These are phyloP conservation scores for Anabas testudineus DNA, from an alignment of 2,797 vertebrate genomes.

Conservation along the genomic window DNA sequence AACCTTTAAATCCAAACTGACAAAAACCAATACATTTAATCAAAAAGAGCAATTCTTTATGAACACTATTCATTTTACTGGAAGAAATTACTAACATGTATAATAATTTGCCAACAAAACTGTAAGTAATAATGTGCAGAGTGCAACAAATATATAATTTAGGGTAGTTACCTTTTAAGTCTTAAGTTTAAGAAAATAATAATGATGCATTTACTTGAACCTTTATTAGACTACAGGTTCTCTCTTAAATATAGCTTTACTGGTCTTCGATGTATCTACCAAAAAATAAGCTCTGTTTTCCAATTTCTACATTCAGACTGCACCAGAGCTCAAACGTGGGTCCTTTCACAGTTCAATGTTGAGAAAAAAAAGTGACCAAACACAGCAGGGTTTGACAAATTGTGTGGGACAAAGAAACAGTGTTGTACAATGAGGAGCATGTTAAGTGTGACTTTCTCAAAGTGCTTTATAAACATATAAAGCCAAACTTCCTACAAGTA, in stretches of 20 bases:
- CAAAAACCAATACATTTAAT: too few relatives aligned
- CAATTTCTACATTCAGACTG: constrained; percentile 26
- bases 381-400: constrained; percentile 23
- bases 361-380: constrained; percentile 40
- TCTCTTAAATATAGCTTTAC: not conserved
- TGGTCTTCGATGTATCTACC: not conserved
- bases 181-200: not conserved
- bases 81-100: too few relatives aligned
- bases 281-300: constrained; percentile 12
- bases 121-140: too few relatives aligned
- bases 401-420: constrained; percentile 44
- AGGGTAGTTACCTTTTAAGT: too few relatives aligned
- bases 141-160: too few relatives aligned
- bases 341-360: constrained; percentile 39
- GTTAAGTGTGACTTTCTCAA: constrained; percentile 31
- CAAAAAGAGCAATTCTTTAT: too few relatives aligned
- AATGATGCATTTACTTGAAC: not conserved
- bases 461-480: constrained; percentile 29
- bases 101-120: too few relatives aligned
- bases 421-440: constrained; percentile 29
- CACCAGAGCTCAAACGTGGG: constrained; percentile 8
- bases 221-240: not conserved
- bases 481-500: constrained; percentile 1
- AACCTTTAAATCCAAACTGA: too few relatives aligned
- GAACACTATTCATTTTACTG: too few relatives aligned